These are phyloP conservation scores for Porites divaricata DNA, from an alignment of 92 coral and sea anemone species.

Conservation along the genomic window DNA sequence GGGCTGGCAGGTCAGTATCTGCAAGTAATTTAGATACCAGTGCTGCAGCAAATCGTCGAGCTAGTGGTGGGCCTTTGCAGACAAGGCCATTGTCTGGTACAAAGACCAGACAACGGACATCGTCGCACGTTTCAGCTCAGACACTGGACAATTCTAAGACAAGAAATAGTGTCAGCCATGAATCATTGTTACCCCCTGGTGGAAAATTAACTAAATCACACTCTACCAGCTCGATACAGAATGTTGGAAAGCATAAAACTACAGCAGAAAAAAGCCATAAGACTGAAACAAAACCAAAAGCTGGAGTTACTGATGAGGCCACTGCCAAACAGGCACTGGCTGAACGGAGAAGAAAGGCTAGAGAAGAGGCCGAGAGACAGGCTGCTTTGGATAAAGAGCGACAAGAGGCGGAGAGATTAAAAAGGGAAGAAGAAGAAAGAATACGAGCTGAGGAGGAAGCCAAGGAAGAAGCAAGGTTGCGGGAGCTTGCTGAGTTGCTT, in stretches of 20 bases:
- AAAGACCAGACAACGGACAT: slow-evolving; percentile 53
- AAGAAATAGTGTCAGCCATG: slow-evolving; percentile 64
- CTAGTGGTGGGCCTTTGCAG: slow-evolving; percentile 62
- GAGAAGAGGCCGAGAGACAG: slow-evolving; percentile 98
- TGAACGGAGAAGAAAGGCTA: slow-evolving; percentile 89
- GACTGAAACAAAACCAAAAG: slow-evolving; percentile 85
- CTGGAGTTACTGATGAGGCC: slow-evolving; percentile 86
- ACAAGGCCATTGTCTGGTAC: slow-evolving; percentile 72
- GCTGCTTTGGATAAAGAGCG: slow-evolving; percentile 91
- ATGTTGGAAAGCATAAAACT: slow-evolving; percentile 48
- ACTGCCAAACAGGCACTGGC: slow-evolving; percentile 95
- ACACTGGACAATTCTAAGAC: slow-evolving; percentile 39
- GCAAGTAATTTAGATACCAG: slow-evolving; percentile 45
- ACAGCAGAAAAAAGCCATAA: slow-evolving; percentile 65
- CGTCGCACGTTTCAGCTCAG: slow-evolving; percentile 43
- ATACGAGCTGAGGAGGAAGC: slow-evolving; percentile 88
- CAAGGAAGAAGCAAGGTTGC: slow-evolving; percentile 85
- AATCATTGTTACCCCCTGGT: slow-evolving; percentile 57
- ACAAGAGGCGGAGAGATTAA: slow-evolving; percentile 85
- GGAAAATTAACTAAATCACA: slow-evolving; percentile 87
- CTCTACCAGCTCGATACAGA: slow-evolving; percentile 91
- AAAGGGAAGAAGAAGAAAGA: slow-evolving; percentile 91
- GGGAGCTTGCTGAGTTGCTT: slow-evolving; percentile 80
- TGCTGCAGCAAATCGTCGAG: slow-evolving; percentile 46
- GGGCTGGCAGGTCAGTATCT: slow-evolving; percentile 61